These are phyloP conservation scores for Dasypus novemcinctus DNA, from an alignment of 2,113 vertebrate genomes.

Conservation along the genomic window DNA sequence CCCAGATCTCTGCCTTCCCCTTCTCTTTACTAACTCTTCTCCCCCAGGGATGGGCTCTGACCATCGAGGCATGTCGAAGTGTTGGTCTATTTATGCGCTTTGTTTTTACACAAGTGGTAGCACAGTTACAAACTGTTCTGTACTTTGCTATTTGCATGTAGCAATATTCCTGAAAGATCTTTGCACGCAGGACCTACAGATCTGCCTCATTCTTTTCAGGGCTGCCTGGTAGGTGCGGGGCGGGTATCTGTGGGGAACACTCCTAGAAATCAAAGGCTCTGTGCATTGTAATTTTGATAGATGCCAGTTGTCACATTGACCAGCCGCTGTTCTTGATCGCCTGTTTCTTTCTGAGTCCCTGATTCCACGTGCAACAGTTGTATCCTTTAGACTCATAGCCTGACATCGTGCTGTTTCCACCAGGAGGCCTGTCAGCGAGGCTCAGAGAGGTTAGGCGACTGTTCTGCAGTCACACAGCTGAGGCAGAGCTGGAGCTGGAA, in stretches of 20 bases:
- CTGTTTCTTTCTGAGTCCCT: neutral
- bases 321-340: too few species aligned
- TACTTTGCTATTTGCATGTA: rapidly evolving
- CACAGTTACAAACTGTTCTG: rapidly evolving
- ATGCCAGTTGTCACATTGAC: rapidly evolving
- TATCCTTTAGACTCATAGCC: neutral
- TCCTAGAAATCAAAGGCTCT: too few species aligned
- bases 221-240: neutral
- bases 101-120: rapidly evolving
- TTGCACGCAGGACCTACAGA: rapidly evolving
- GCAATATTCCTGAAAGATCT: neutral
- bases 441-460: neutral
- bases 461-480: neutral
- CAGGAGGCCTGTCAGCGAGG: neutral
- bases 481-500: neutral
- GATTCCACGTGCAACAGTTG: neutral
- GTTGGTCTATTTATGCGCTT: rapidly evolving
- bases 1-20: too few species aligned
- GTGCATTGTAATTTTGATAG: neutral
- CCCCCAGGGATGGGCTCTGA: neutral
- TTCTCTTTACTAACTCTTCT: neutral
- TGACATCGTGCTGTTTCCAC: neutral
- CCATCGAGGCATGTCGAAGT: neutral
- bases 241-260: rapidly evolving
- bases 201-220: rapidly evolving